Evolutionary conservation across 2,113 vertebrate genomes (phyloP), one percentile per base, ranked within the genome.

Genomic region (Crypturellus undulatus): DNA sequence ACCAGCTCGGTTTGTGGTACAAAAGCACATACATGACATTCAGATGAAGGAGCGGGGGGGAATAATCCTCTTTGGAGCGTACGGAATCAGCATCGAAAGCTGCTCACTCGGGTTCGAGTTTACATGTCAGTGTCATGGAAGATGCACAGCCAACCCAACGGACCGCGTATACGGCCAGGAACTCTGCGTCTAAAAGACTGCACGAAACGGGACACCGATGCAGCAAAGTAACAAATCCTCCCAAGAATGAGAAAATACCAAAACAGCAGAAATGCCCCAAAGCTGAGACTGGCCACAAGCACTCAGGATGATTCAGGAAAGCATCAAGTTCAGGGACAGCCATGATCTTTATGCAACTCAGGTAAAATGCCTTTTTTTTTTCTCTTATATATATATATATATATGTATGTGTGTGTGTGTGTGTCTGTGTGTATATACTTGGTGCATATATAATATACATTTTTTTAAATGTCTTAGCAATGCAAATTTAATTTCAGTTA

Each of bases 31-130:
- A 34, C 8, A 34, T 24, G 70, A 95, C 93, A 80, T 63, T 81
- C 94, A 94, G 96, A 95, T 80, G 85, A 94, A 94, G 83, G 94
- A 81, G 54, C 43, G 52, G 70, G 58, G 58, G 26, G 75, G 24
- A 91, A 90, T 89, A 91, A 90, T 89, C 59, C 82, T 97, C 97
- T 97, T 97, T 97, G 97, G 98, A 98, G 96, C 87, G 4, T 88
- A 96, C 93, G 73, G 83, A 96, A 90, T 91, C 88, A 64, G 96
- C 94, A 7, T 12, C 88, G 64, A 96, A 96, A 97, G 96, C 95
- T 90, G 89, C 73, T 95, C 54, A 86, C 34, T 49, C 49, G 22
- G 49, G 65, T 63, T 62, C 79, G 83, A 87, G 76, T 28, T 81
- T 89, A 68, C 68, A 36, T 59, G n/a, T 94, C 75, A 77, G 87